Base-by-base conservation (phyloP, 2,888 invertebrate species). In the Drosophila recens region DNA sequence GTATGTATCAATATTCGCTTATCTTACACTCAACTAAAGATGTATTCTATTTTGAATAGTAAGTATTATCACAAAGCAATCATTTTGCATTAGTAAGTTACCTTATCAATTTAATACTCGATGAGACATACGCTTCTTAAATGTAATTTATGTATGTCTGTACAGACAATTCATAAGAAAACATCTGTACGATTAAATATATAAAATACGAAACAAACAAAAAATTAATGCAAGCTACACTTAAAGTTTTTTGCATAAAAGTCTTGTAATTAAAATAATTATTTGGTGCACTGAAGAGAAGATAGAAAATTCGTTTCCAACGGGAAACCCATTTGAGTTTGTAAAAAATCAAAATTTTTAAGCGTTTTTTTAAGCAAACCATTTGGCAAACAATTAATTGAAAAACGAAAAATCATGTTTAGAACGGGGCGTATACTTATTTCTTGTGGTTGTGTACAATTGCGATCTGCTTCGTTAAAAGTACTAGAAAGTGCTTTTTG, bases 381-480 rank as follows among this genome's bases (percentile, higher is more conserved):
- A 74, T 68, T 67, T 70, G 30, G 9, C 63, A 61, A 80, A 51
- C 4, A 51, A 54, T 71, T 67, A 56, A 72, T 67, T 42, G 10
- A 40, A 73, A 64, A 64, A 34, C n/a, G 30, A 51, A 52, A 56
- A 49, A 27, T 33, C 17, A 38, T 3, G 15, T 66, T 15, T 53
- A 67, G 57, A 72, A 72, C 68, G 34, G 66, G 67, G 68, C 72
- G 79, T 82, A 87, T 86, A 85, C 85, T 80, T 87, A 81, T 65
- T 67, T 68, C 79, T 72, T 51, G 67, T 75, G 78, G 68, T 54
- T 56, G 77, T 86, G 67, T 77, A 65, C 48, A 63, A 67, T 68
- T 79, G 72, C 69, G 59, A 71, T 67, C 79, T 80, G 74, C 52
- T 56, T 75, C 62, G 38, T 54, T 67, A 43, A 64, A 61, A 63